Base-by-base conservation (phyloP, 2,113 vertebrate genomes). In the Sturnus vulgaris region DNA sequence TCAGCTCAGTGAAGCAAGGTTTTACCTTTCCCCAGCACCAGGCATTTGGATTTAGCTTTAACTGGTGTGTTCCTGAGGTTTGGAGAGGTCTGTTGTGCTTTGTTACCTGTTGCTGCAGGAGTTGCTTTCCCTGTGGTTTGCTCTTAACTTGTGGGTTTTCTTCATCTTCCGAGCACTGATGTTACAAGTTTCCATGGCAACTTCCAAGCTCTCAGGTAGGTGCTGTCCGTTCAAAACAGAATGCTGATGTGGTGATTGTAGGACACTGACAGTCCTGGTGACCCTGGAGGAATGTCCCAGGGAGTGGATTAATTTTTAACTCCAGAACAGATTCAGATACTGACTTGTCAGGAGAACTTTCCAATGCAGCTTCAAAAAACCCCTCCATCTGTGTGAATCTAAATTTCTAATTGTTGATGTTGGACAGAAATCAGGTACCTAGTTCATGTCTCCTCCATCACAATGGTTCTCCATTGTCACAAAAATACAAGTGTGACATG, bases 361-460 rank as follows among this genome's bases (percentile, higher is more conserved):
- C 28, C n/a, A 57, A 12, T 31, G 22, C 60, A 66, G 8, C 16
- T 77, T 30, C 9, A 63, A 63, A 49, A 68, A 39, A 35, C 4
- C 0, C 1, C 15, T 50, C 1, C 0, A 4, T 50, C 15, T 1
- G 0, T n/a, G 20, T 61, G 9, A 90, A 42, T 50, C 17, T 61
- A 12, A 90, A 66, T 47, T 53, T 25, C 33, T 17, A 25, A 17
- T 15, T 46, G 25, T 47, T 71, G 23, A 61, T 66, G 5, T 18
- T 68, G 40, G 22, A 47, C n/a, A 71, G 59, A 61, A 40, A 47
- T 46, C 22, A 5, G 44, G 6, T 61, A 20, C 9, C 30, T 28
- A 13, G 10, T 11, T 82, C 37, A 8, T 37, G 9, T 73, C 19
- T 57, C 7, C 40, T 56, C 15, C 5, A 2, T 76, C 30, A 31